These are phyloP conservation scores for Erythrocercus mccallii DNA, from an alignment of 2,113 vertebrate genomes.

Conservation along the genomic window DNA sequence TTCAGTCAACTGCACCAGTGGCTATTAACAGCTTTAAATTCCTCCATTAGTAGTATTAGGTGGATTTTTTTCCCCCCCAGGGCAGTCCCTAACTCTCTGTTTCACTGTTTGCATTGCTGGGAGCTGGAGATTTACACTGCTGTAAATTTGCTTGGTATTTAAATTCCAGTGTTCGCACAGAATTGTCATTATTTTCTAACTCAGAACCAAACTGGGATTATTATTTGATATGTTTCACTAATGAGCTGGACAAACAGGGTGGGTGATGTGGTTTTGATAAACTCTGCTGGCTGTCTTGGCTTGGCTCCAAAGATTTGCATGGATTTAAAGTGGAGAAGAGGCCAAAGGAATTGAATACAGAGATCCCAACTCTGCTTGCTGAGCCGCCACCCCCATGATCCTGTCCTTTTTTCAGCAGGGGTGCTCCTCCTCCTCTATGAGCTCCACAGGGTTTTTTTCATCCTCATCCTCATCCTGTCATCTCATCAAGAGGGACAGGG, in stretches of 20 bases:
- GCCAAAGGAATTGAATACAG: neutral
- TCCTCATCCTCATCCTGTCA: neutral
- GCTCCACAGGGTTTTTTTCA: neutral
- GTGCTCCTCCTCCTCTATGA: neutral
- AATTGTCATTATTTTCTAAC: neutral
- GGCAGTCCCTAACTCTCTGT: neutral
- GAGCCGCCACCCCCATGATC: neutral
- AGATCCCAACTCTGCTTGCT: neutral
- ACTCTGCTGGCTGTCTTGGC: neutral
- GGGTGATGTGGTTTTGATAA: neutral
- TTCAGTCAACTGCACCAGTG: neutral
- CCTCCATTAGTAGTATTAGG: neutral
- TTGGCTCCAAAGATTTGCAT: neutral
- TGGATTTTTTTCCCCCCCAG: neutral
- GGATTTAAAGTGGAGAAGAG: neutral
- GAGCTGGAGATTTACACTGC: neutral
- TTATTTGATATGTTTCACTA: neutral
- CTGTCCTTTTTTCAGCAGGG: neutral
- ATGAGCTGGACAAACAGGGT: too few relatives aligned
- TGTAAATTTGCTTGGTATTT: neutral
- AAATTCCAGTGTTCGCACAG: neutral
- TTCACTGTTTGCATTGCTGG: neutral
- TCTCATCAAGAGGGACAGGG: neutral
- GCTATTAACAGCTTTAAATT: neutral
- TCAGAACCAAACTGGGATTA: neutral